A percentile compares a stretch with the other conserved stretches of the same genome.
Conservation (phyloP, 2,113 vertebrate genomes). For the Megaceryle maxima region DNA sequence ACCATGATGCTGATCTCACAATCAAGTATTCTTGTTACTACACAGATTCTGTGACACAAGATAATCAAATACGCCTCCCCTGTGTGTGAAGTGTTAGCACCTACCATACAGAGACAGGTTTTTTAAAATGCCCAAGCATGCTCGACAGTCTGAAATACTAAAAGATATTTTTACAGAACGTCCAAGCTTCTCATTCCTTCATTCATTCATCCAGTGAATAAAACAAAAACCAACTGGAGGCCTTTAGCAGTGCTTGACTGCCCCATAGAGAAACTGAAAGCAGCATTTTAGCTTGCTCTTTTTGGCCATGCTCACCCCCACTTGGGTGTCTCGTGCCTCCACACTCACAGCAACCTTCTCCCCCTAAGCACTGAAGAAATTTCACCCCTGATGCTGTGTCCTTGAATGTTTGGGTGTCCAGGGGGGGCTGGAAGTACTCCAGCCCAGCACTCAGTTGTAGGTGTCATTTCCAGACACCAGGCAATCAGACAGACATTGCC, state of each 20-base stretch:
- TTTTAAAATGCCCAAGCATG: not conserved
- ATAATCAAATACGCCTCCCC: not conserved
- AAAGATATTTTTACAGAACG: not conserved
- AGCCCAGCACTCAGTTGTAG: not conserved
- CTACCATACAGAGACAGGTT: not conserved
- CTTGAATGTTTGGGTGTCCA: not conserved
- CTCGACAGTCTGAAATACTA: not conserved
- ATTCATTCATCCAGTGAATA: not conserved
- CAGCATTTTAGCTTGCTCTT: not conserved
- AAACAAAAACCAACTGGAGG: accelerated
- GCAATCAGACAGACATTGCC: not conserved
- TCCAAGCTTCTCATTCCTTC: not conserved
- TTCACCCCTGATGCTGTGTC: not conserved
- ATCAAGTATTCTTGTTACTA: not conserved
- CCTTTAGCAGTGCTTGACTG: not conserved
- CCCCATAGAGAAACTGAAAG: not conserved
- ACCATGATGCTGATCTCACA: not conserved
- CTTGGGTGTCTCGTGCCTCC: not conserved
- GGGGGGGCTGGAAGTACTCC: not conserved
- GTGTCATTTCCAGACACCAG: not conserved
- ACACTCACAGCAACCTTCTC: not conserved
- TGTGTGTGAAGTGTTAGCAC: not conserved
- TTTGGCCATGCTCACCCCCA: not conserved
- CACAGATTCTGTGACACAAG: not conserved
- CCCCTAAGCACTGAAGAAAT: not conserved